Evolutionary conservation across 2,888 invertebrate species (phyloP).

Genomic region (Idaea straminata): DNA sequence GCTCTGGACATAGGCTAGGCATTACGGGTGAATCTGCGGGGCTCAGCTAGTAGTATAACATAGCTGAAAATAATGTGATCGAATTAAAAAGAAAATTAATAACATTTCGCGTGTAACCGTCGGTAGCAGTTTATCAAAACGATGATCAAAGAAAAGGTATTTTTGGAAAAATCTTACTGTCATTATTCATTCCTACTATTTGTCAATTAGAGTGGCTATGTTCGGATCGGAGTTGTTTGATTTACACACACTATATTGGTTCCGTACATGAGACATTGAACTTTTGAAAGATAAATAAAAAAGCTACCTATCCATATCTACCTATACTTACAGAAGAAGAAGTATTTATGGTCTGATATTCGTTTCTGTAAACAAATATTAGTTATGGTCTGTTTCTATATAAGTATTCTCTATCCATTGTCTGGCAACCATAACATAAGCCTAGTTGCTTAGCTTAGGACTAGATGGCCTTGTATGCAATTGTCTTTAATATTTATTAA

Average conservation of each 20-base stretch:
- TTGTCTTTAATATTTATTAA: too few species aligned
- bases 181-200: slow-evolving; percentile 78
- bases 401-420: too few species aligned
- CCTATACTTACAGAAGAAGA: too few species aligned
- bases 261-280: slow-evolving; percentile 5
- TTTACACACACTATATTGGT: slow-evolving; percentile 57
- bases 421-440: too few species aligned
- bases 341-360: too few species aligned
- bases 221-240: slow-evolving; percentile 71
- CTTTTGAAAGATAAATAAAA: not conserved
- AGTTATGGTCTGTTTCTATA: too few species aligned
- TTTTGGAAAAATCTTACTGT: slow-evolving; percentile 70
- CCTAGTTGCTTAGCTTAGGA: too few species aligned
- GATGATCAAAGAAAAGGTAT: slow-evolving; percentile 73
- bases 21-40: not conserved
- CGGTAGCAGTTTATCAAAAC: slow-evolving; percentile 70
- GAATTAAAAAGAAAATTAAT: slow-evolving; percentile 77
- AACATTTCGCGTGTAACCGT: slow-evolving; percentile 64
- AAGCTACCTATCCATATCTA: too few species aligned
- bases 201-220: slow-evolving; percentile 77
- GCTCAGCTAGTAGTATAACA: slow-evolving; percentile 20
- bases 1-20: too few species aligned
- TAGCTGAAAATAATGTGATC: slow-evolving; percentile 41
- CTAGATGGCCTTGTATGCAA: too few species aligned
- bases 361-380: too few species aligned